These are phyloP conservation scores for Argentina silus DNA, from an alignment of 2,797 vertebrate genomes.

Conservation along the genomic window DNA sequence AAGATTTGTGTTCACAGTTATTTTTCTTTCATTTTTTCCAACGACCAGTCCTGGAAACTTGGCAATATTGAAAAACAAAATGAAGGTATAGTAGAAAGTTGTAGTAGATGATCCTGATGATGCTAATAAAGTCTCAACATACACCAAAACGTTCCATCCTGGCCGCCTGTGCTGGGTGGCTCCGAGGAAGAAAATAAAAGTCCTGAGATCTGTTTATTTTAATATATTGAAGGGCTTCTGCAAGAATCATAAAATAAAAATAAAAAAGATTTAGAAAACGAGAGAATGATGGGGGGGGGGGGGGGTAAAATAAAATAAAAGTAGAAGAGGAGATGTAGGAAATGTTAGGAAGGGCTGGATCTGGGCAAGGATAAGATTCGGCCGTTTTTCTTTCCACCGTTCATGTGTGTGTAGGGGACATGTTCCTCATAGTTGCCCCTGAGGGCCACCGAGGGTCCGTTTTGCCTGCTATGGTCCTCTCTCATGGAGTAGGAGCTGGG, in stretches of 20 bases:
- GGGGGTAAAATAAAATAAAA: neutral
- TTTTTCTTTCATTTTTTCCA: slow-evolving; percentile 55
- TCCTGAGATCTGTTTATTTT: slow-evolving; percentile 89
- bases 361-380: slow-evolving; percentile 91
- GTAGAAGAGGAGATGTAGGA: slow-evolving; percentile 35
- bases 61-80: slow-evolving; percentile 65
- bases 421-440: slow-evolving; percentile 94
- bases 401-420: slow-evolving; percentile 97
- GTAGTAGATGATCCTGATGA: slow-evolving; percentile 62
- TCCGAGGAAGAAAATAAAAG: slow-evolving; percentile 74
- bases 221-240: slow-evolving; percentile 69
- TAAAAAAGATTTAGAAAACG: slow-evolving; percentile 66
- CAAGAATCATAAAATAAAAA: slow-evolving; percentile 65
- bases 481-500: slow-evolving; percentile 88
- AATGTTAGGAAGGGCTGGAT: slow-evolving; percentile 93
- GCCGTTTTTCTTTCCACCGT: slow-evolving; percentile 97
- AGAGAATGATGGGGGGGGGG: slow-evolving; percentile 30
- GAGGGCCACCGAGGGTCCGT: slow-evolving; percentile 83
- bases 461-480: slow-evolving; percentile 84
- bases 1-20: slow-evolving; percentile 82
- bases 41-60: slow-evolving; percentile 76
- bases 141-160: slow-evolving; percentile 59
- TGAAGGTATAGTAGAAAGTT: slow-evolving; percentile 60
- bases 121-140: slow-evolving; percentile 58
- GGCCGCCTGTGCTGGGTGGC: slow-evolving; percentile 77